Conservation (phyloP, 2,113 vertebrate genomes). For the Ptyas mucosa region DNA sequence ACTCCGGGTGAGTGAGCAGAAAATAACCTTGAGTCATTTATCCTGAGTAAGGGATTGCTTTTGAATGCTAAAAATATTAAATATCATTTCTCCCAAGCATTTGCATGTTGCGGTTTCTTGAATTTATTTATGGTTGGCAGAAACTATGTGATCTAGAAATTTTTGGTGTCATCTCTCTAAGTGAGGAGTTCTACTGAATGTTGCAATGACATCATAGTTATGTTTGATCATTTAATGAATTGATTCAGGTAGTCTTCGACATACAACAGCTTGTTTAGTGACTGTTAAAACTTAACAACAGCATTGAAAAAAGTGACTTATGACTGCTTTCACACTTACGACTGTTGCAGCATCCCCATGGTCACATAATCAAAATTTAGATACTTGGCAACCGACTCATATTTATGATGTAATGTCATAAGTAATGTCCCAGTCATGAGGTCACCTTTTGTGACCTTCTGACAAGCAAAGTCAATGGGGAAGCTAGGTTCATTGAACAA, state of each 20-base stretch:
- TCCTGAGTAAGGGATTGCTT: accelerated
- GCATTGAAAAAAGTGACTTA: background rate
- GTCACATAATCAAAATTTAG: background rate
- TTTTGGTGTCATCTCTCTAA: background rate
- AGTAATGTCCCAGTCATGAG: background rate
- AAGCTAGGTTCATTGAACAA: background rate
- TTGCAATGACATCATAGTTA: background rate
- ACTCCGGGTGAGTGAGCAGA: slow-evolving; percentile 79
- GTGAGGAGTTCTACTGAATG: background rate
- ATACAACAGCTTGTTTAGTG: background rate
- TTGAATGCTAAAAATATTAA: background rate
- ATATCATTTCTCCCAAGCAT: background rate
- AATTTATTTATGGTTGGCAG: background rate
- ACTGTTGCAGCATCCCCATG: background rate
- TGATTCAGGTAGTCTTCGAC: background rate
- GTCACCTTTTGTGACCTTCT: background rate
- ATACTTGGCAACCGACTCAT: background rate
- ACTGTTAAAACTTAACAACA: background rate
- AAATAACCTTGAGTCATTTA: background rate
- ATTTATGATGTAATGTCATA: background rate
- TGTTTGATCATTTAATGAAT: background rate
- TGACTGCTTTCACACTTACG: background rate
- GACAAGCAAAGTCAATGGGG: background rate
- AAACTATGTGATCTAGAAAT: background rate
- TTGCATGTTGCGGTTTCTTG: background rate